Percentiles rank a stretch among this genome's conserved stretches.
Evolutionary conservation across 1,140 invertebrate genomes (phyloP).

Genomic region (Ridgeia piscesae): DNA sequence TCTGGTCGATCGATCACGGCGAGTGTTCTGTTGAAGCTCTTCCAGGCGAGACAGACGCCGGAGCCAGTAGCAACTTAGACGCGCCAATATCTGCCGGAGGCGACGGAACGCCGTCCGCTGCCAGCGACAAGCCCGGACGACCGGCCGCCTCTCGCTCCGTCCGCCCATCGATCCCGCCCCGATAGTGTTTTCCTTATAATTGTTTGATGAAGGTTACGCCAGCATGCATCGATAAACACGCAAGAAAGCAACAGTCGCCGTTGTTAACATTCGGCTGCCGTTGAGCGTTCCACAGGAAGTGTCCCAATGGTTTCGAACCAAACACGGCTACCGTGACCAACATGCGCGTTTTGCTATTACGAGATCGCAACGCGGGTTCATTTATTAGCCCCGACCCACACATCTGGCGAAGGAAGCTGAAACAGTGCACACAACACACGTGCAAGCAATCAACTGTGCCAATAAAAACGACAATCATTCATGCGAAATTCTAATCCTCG

Average conservation of each 20-base stretch:
- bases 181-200: constrained; percentile 1
- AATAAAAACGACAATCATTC: background rate
- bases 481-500: background rate
- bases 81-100: background rate
- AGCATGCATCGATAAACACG: background rate
- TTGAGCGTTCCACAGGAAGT: background rate
- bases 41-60: background rate
- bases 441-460: background rate
- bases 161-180: background rate
- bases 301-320: background rate
- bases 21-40: background rate
- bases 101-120: background rate
- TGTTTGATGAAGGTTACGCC: background rate
- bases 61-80: background rate
- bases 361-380: background rate
- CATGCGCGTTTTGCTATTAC: background rate
- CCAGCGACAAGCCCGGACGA: background rate
- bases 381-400: background rate
- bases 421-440: background rate
- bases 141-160: no score
- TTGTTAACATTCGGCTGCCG: background rate
- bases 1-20: background rate
- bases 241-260: background rate
- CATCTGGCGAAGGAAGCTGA: background rate
- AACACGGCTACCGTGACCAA: background rate